A percentile compares a stretch with the other conserved stretches of the same genome.
Conservation (phyloP, 2,797 vertebrate genomes). For the Carapus acus region DNA sequence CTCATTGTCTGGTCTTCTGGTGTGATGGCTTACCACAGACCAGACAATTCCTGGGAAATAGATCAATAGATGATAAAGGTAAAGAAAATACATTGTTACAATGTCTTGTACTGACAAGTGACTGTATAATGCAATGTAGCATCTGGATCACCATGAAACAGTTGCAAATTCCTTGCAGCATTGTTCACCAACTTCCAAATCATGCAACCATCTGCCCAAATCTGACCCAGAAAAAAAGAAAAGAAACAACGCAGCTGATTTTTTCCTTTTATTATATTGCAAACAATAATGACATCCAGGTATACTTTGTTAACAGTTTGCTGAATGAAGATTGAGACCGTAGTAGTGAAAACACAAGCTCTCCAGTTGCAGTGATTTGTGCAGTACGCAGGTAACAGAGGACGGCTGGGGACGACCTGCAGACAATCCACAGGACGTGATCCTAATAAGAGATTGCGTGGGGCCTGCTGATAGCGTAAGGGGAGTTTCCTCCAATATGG, state of each 20-base stretch:
- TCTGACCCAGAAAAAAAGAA: conserved; percentile 10
- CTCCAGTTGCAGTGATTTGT: conserved; percentile 64
- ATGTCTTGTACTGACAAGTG: no score
- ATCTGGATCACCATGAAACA: no score
- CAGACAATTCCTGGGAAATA: no score
- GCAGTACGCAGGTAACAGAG: conserved; percentile 63
- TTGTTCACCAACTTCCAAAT: no score
- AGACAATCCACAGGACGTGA: conserved; percentile 46
- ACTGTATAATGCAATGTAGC: no score
- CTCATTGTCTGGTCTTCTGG: no score
- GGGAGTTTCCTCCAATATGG: conserved; percentile 40
- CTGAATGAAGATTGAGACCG: conserved; percentile 74
- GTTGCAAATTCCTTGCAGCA: no score
- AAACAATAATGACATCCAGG: conserved; percentile 82
- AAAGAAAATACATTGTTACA: no score
- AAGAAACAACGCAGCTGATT: conserved; percentile 40
- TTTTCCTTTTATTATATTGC: conserved; percentile 76
- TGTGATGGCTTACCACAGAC: no score
- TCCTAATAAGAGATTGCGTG: conserved; percentile 69
- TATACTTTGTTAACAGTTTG: conserved; percentile 80
- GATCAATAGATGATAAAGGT: no score
- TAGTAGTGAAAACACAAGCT: conserved; percentile 69
- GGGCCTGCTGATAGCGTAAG: conserved; percentile 64
- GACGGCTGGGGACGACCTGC: conserved; percentile 56
- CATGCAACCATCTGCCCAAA: no score